Conservation (phyloP, 2,888 invertebrate genomes). For the Parnassius apollo region DNA sequence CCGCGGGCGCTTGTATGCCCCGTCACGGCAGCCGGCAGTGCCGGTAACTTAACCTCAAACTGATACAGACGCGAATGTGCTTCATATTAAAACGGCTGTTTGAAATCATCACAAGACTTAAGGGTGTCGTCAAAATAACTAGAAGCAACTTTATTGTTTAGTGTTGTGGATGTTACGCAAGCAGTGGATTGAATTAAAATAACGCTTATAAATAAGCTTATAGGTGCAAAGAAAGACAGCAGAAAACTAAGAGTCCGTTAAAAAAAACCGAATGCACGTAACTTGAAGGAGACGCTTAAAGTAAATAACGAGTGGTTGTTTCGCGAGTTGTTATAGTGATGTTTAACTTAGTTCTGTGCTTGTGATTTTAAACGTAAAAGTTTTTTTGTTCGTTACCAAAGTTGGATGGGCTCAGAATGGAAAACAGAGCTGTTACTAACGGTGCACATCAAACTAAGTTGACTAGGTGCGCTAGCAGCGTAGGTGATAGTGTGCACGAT, state of each 20-base stretch:
- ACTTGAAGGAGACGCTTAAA: slow-evolving; percentile 23
- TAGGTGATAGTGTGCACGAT: slow-evolving; percentile 64
- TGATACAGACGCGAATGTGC: slow-evolving; percentile 76
- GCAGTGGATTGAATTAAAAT: neutral
- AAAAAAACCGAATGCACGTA: slow-evolving; percentile 29
- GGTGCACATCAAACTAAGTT: slow-evolving; percentile 60
- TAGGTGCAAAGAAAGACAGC: slow-evolving; percentile 38
- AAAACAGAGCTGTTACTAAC: slow-evolving; percentile 53
- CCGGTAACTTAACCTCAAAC: slow-evolving; percentile 80
- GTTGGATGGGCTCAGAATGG: slow-evolving; percentile 58
- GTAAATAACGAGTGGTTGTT: slow-evolving; percentile 25
- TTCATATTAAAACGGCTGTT: slow-evolving; percentile 66
- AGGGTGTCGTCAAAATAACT: neutral
- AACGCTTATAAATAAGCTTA: slow-evolving; percentile 16
- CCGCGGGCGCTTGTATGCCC: slow-evolving; percentile 53
- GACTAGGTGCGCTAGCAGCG: slow-evolving; percentile 69
- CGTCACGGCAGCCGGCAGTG: slow-evolving; percentile 69
- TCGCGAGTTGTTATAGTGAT: slow-evolving; percentile 34
- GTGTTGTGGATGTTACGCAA: neutral
- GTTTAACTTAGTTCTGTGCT: slow-evolving; percentile 41
- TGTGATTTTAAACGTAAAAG: slow-evolving; percentile 31
- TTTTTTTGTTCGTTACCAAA: slow-evolving; percentile 27
- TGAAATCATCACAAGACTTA: slow-evolving; percentile 41
- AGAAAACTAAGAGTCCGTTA: slow-evolving; percentile 37
- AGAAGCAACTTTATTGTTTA: neutral